Base-by-base conservation (phyloP, 2,888 invertebrate species). In the Ctenicera cuprea region DNA sequence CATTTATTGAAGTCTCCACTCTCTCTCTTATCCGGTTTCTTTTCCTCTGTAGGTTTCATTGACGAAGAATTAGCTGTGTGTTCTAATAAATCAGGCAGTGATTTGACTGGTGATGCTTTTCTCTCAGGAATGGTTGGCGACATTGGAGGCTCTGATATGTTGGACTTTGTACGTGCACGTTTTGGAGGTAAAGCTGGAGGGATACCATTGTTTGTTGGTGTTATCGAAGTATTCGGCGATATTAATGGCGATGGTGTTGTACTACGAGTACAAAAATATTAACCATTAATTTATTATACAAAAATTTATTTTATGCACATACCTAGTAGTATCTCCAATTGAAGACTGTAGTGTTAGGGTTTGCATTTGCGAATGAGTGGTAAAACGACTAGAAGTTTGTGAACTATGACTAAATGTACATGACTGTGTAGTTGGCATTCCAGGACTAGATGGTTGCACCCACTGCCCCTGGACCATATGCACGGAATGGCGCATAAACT, bases 401-500 rank as follows among this genome's bases (percentile, higher is more conserved):
- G 84, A 81, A 18, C 80, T 82, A 72, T 86, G 86, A 82, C 88
- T 87, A 78, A 90, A 90, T 26, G 90, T 90, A 82, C 90, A 91
- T 0, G 90, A 90, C 80, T 91, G 90, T 12, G 90, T 89, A 5
- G 90, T 89, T 8, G 90, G 88, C 62, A 91, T 85, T 59, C 88
- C 82, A 3, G 80, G 77, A 41, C 79, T 74, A 0, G 77, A 74
- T 50, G 77, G 78, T 4, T 77, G 82, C 5, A 79, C 79, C 82
- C 84, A 84, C 38, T 86, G 85, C 0, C 82, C 81, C 69, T 87
- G 87, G 20, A 84, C 85, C 87, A 87, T 84, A 85, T 97, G 96
- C 83, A 97, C 92, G 3, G 97, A 97, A 87, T 96, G 96, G 61
- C 96, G 91, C 86, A 95, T 91, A 87, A 95, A 93, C 82, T 95